Base-by-base conservation (phyloP, 2,113 vertebrate genomes). In the Crotalus tigris region DNA sequence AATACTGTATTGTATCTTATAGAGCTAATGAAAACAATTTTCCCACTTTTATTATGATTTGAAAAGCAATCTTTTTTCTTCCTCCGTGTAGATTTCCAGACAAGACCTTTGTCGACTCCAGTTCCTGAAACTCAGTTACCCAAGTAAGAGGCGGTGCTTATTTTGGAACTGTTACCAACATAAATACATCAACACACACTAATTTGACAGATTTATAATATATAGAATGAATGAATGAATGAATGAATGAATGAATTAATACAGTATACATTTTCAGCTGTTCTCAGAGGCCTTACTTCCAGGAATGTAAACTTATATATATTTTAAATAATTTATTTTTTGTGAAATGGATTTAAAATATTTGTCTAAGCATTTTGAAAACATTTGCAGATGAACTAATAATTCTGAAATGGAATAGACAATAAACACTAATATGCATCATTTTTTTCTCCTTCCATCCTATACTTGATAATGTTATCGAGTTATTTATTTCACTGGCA, bases 121-220 rank as follows among this genome's bases (percentile, higher is more conserved):
- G 75, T 61, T 87, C 59, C 88, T 91, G 90, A 97, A 92, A 49
- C 0, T 0, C 93, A 94, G 88, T 23, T 95, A 90, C 89, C 89
- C 90, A 95, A 88, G 95, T 95, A 94, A 96, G 95, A 59, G 64
- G 29, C 5, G 94, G 64, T 95, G 57, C 91, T 39, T 81, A 39
- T 39, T 81, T 81, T 39, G 33, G 75, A 7, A 81, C 7, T 44
- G 15, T 44, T 44, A 21, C 75, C 33, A 81, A 19, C 15, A 21
- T 81, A 44, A 81, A 17, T 44, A 9, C 17, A 81, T 3, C 17
- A 21, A 81, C 33, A 44, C 6, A 21, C 15, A 39, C 33, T 21
- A 17, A 81, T 19, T 81, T 81, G 33, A 21, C 17, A 81, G 75
- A 44, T 44, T 39, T 17, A 0, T 81, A 44, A 81, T 81, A 81